phyloP scores from a whole-genome alignment of 1,140 invertebrate species.

The Chymomyza costata region DNA sequence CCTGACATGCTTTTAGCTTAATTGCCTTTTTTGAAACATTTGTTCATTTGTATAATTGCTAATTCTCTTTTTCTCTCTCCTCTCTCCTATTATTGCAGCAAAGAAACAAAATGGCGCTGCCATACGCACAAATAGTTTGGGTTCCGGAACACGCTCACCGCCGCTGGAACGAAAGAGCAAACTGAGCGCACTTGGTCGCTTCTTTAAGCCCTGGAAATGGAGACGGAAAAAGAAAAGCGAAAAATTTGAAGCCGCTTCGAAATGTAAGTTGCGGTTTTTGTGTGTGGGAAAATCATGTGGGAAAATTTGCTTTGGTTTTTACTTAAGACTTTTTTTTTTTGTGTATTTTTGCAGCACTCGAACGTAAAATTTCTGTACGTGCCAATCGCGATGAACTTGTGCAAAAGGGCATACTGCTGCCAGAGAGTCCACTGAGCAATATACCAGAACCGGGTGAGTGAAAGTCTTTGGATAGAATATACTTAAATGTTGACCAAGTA shows the following conservation, averaged over 20 bases:
- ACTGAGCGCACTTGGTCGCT: slow-evolving; percentile 92
- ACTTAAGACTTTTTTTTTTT: no score
- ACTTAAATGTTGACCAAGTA: no score
- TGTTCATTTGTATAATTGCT: slow-evolving; percentile 11
- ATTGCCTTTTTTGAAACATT: no score
- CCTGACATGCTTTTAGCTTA: no score
- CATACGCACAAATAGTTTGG: slow-evolving; percentile 89
- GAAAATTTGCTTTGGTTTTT: not conserved
- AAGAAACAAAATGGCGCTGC: slow-evolving; percentile 95
- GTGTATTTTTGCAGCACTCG: slow-evolving; percentile 83
- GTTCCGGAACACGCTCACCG: slow-evolving; percentile 86
- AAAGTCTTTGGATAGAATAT: not conserved
- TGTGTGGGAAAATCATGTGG: no score
- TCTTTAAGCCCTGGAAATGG: slow-evolving; percentile 99
- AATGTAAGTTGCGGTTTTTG: slow-evolving; percentile 86
- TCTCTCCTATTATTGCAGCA: slow-evolving; percentile 80
- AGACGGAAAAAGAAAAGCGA: slow-evolving; percentile 99
- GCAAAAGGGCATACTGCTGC: slow-evolving; percentile 94
- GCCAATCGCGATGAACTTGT: slow-evolving; percentile 97
- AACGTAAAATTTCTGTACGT: slow-evolving; percentile 98
- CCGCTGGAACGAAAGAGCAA: slow-evolving; percentile 92
- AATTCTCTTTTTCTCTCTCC: slow-evolving; percentile 8
- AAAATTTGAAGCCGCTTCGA: slow-evolving; percentile 95
- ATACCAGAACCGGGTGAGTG: slow-evolving; percentile 86
- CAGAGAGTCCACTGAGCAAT: slow-evolving; percentile 88